Base-by-base conservation (phyloP, 2,113 vertebrate genomes). In the Ophiodon elongatus region DNA sequence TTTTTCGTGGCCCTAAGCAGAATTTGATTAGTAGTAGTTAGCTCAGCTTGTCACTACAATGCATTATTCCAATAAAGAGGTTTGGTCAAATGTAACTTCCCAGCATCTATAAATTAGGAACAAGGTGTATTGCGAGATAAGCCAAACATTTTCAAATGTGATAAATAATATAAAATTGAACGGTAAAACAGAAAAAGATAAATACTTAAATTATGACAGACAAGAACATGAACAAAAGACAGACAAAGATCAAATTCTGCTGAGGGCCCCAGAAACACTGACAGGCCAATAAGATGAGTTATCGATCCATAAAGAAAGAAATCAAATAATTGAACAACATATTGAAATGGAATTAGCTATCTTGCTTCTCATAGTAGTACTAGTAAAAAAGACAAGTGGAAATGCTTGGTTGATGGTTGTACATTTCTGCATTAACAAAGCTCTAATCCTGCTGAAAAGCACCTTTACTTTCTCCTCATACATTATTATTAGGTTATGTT, bases 1-100 rank as follows among this genome's bases (percentile, higher is more conserved):
- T 8, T 66, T 41, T 67, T 21, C 5, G 17, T 6, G 25, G 14
- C 70, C 33, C 31, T 15, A 37, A 75, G 50, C 11, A 66, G 60
- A 79, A 60, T 80, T n/a, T 76, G 35, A 71, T n/a, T 19, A 43
- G 41, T n/a, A n/a, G n/a, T n/a, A n/a, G 37, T 43, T 8, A 37
- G 37, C 37, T 37, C 37, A 37, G 37, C 43, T 17, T 47, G 43
- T 14, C 10, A 15, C 41, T 43, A 43, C 41, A 43, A 17, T 17
- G 43, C 9, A 25, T n/a, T 41, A 8, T 41, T 41, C 23, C 11
- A 11, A 65, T 4, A 23, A 23, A 62, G 59, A 35, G 59, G 6
- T 33, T 1, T 17, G 31, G 29, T 33, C 17, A 62, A 33, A 33
- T 19, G 10, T 8, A 62, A 47, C 43, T n/a, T n/a, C n/a, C n/a